These are phyloP conservation scores for Euura saliciscinereae DNA, from an alignment of 1,140 invertebrate genomes.

Conservation along the genomic window DNA sequence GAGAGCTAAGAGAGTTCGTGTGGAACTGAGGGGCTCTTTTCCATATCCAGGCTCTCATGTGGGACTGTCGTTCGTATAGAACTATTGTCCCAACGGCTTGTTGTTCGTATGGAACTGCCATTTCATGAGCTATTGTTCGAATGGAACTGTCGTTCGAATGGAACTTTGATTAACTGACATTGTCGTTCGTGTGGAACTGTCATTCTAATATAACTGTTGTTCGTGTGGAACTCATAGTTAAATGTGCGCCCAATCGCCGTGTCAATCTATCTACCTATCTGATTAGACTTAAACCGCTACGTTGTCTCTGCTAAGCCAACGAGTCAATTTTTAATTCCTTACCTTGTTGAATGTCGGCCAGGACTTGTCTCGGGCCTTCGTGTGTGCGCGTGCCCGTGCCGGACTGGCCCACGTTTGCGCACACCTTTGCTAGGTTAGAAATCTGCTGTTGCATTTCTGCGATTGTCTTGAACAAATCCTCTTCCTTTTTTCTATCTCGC, in stretches of 20 bases:
- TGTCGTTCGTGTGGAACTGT: constrained; percentile 7
- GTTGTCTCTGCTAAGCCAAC: not conserved
- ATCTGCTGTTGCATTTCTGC: constrained; percentile 15
- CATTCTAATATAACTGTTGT: not conserved
- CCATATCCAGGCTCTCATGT: not conserved
- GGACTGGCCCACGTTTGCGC: too few relatives aligned
- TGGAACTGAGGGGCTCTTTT: constrained; percentile 13
- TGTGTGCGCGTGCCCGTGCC: not conserved
- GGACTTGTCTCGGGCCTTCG: not conserved
- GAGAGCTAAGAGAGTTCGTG: not conserved
- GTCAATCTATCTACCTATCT: too few relatives aligned
- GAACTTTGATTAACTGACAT: too few relatives aligned
- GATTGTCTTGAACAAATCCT: not conserved
- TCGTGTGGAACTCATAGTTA: constrained; percentile 11
- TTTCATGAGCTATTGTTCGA: not conserved
- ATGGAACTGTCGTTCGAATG: not conserved
- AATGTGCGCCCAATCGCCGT: too few relatives aligned
- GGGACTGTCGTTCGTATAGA: too few relatives aligned
- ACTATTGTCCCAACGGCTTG: too few relatives aligned
- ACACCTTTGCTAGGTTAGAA: constrained; percentile 14
- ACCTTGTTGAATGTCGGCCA: not conserved
- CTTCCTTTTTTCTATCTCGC: constrained; percentile 16
- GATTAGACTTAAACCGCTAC: too few relatives aligned
- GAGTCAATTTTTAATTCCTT: not conserved
- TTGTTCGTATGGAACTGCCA: not conserved